phyloP scores from a whole-genome alignment of 2,888 invertebrate species.

The Auanema freiburgensis region DNA sequence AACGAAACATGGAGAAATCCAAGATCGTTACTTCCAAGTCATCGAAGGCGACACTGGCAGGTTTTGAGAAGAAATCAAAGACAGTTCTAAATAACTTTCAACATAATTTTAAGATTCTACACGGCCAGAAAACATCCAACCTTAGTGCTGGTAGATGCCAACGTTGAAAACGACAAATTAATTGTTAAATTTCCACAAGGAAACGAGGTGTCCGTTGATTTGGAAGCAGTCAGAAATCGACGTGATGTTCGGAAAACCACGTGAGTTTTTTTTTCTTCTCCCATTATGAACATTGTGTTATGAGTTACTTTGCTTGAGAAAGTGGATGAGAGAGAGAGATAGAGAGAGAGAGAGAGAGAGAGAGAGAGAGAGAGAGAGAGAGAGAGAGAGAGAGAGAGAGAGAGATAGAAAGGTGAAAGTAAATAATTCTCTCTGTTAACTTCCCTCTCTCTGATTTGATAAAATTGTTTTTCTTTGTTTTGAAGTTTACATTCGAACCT shows the following conservation, averaged over 20 bases:
- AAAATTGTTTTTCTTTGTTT: neutral
- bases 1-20: conserved; percentile 31
- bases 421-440: neutral
- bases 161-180: conserved; percentile 28
- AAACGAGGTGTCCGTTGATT: conserved; percentile 19
- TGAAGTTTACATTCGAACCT: conserved; percentile 43
- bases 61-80: too few species aligned
- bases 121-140: neutral
- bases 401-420: neutral
- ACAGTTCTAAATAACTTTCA: too few species aligned
- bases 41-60: conserved; percentile 38
- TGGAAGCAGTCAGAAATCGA: conserved; percentile 26
- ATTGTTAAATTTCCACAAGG: conserved; percentile 26
- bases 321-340: too few species aligned
- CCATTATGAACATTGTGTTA: neutral
- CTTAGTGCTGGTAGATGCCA: conserved; percentile 26
- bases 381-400: too few species aligned
- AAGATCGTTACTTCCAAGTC: conserved; percentile 51
- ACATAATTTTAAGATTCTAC: conserved; percentile 18
- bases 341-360: too few species aligned
- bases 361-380: too few species aligned
- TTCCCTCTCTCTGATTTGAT: neutral
- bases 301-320: too few species aligned
- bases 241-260: conserved; percentile 32
- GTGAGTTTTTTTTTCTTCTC: conserved; percentile 23